Percentiles rank a stretch among this genome's conserved stretches.
phyloP scores from a whole-genome alignment of 2,797 vertebrate species.

The Clarias fuscus region DNA sequence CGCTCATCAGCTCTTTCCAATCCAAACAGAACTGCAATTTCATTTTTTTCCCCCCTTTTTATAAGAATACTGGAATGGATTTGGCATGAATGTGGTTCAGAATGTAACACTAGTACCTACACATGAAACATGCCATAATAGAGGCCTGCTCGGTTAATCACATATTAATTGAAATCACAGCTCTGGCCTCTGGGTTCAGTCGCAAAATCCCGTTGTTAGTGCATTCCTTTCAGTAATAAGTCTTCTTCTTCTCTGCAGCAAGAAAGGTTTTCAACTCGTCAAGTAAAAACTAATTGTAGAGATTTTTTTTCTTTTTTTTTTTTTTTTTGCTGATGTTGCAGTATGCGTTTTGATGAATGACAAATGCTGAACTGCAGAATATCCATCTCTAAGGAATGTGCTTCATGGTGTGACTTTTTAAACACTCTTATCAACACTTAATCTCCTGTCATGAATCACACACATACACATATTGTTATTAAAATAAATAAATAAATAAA shows the following conservation, averaged over 20 bases:
- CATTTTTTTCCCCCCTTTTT: constrained; percentile 23
- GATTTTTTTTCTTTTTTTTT: neutral
- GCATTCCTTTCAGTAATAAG: constrained; percentile 33
- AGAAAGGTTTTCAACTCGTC: constrained; percentile 15
- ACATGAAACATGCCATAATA: constrained; percentile 24
- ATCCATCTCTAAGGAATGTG: constrained; percentile 17
- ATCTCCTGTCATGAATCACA: neutral
- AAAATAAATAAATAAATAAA: too few species aligned
- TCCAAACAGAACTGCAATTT: constrained; percentile 48
- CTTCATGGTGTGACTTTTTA: constrained; percentile 34
- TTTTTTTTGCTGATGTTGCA: constrained; percentile 4
- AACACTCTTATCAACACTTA: constrained; percentile 12
- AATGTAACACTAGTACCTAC: constrained; percentile 70
- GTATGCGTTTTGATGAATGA: constrained; percentile 29
- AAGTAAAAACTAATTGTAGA: constrained; percentile 12
- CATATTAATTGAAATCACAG: constrained; percentile 29
- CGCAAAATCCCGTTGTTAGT: neutral
- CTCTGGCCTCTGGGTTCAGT: constrained; percentile 7
- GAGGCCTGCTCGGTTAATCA: constrained; percentile 3
- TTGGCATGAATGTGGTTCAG: constrained; percentile 15
- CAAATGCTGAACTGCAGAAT: constrained; percentile 37
- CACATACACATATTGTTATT: neutral
- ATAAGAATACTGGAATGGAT: constrained; percentile 22
- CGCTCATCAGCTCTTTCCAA: constrained; percentile 41
- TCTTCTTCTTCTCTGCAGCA: constrained; percentile 7